A percentile compares a stretch with the other conserved stretches of the same genome.
Conservation (phyloP, 2,888 invertebrate genomes). For the Eustalomyia histrio region DNA sequence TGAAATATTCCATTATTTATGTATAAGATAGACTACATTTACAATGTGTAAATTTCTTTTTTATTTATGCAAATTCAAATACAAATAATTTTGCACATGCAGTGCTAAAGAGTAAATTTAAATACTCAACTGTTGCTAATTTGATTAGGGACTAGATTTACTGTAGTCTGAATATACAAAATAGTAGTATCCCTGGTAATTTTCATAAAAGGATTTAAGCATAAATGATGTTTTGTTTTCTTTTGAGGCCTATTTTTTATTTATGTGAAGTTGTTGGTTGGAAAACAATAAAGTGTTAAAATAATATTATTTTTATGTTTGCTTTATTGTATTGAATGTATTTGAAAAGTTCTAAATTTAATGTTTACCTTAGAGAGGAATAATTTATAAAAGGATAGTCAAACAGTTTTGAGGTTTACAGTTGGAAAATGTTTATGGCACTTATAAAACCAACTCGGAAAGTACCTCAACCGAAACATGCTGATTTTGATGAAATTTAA, state of each 20-base stretch:
- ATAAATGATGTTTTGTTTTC: slow-evolving; percentile 11
- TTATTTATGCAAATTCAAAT: slow-evolving; percentile 18
- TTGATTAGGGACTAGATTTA: slow-evolving; percentile 72
- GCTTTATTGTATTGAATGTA: not conserved
- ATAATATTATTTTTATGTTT: slow-evolving; percentile 36
- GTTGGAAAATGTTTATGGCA: too few relatives aligned
- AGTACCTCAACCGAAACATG: too few relatives aligned
- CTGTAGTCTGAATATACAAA: not conserved
- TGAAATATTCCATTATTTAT: not conserved
- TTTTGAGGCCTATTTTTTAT: slow-evolving; percentile 26
- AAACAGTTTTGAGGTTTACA: too few relatives aligned
- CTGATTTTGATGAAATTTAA: too few relatives aligned
- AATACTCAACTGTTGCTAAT: slow-evolving; percentile 77
- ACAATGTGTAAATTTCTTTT: not conserved
- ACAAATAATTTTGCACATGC: slow-evolving; percentile 1
- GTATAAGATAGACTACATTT: not conserved
- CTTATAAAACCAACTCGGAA: too few relatives aligned
- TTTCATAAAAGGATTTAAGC: slow-evolving; percentile 29
- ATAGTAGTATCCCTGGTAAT: slow-evolving; percentile 3
- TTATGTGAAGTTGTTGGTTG: slow-evolving; percentile 28
- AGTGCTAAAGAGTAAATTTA: slow-evolving; percentile 25
- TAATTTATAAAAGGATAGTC: not conserved
- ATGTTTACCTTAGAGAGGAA: not conserved
- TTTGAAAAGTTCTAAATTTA: not conserved
- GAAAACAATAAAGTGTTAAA: slow-evolving; percentile 35